Percentiles rank a stretch among this genome's conserved stretches.
Evolutionary conservation across 2,797 vertebrate species (phyloP).

Genomic region (Agapornis canus): DNA sequence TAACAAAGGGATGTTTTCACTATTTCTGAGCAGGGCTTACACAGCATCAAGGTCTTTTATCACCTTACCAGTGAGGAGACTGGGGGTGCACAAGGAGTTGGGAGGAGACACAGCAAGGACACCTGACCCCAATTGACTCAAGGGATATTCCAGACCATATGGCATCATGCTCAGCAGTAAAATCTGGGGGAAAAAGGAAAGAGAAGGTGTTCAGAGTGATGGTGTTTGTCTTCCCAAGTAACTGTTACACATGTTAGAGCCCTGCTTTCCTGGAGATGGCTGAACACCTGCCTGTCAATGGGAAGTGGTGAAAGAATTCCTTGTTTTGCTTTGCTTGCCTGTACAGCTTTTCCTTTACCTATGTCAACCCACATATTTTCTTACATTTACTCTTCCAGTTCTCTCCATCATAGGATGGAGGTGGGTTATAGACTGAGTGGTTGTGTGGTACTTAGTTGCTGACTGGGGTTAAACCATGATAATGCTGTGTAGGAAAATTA

Average conservation of each 20-base stretch:
- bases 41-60: background rate
- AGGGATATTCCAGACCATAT: background rate
- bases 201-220: background rate
- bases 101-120: background rate
- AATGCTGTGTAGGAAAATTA: background rate
- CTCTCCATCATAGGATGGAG: background rate
- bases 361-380: background rate
- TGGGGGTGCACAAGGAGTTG: background rate
- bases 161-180: background rate
- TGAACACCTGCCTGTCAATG: background rate
- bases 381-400: background rate
- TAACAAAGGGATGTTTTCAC: background rate
- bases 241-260: background rate
- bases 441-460: background rate
- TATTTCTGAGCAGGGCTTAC: background rate
- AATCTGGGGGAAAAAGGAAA: background rate
- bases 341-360: background rate
- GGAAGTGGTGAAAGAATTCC: background rate
- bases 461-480: background rate
- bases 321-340: background rate
- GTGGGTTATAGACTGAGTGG: background rate
- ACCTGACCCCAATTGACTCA: background rate
- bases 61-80: background rate
- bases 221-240: background rate
- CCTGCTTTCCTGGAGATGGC: background rate